Evolutionary conservation across 2,888 invertebrate genomes (phyloP).

Genomic region (Drosophila pseudotalamancana): DNA sequence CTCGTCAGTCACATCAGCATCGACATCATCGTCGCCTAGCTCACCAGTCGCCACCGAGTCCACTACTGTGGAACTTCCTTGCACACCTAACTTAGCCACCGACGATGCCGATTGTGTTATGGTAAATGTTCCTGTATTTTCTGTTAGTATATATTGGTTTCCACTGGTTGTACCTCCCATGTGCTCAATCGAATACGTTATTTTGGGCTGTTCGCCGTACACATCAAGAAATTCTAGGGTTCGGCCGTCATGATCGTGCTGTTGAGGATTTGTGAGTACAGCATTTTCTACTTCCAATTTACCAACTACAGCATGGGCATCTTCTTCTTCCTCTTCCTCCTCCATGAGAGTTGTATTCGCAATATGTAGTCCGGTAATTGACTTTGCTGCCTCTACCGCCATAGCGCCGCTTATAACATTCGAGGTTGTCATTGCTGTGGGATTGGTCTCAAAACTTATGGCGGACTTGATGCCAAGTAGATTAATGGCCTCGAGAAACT

Average conservation of each 20-base stretch:
- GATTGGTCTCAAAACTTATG: constrained; percentile 83
- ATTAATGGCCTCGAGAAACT: constrained; percentile 83
- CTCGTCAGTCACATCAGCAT: constrained; percentile 60
- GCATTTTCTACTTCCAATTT: constrained; percentile 45
- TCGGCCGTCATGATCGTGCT: constrained; percentile 47
- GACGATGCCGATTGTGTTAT: constrained; percentile 69
- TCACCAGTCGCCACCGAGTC: constrained; percentile 58
- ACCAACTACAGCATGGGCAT: constrained; percentile 36
- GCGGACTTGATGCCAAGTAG: constrained; percentile 83
- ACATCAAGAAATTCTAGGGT: constrained; percentile 82
- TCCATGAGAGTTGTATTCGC: constrained; percentile 79
- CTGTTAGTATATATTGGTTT: constrained; percentile 83
- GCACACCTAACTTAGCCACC: constrained; percentile 69
- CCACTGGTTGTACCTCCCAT: constrained; percentile 77
- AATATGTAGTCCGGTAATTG: constrained; percentile 69
- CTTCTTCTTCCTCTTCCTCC: constrained; percentile 53
- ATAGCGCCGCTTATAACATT: constrained; percentile 44
- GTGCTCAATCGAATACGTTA: constrained; percentile 83
- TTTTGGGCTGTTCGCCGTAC: constrained; percentile 82
- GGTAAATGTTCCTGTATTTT: constrained; percentile 81
- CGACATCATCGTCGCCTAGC: constrained; percentile 71
- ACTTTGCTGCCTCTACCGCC: constrained; percentile 57
- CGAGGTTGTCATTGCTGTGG: constrained; percentile 40
- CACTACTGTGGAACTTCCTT: constrained; percentile 41
- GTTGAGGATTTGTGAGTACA: constrained; percentile 41